Conservation (phyloP, 1,140 invertebrate species). For the Bombus balteatus region DNA sequence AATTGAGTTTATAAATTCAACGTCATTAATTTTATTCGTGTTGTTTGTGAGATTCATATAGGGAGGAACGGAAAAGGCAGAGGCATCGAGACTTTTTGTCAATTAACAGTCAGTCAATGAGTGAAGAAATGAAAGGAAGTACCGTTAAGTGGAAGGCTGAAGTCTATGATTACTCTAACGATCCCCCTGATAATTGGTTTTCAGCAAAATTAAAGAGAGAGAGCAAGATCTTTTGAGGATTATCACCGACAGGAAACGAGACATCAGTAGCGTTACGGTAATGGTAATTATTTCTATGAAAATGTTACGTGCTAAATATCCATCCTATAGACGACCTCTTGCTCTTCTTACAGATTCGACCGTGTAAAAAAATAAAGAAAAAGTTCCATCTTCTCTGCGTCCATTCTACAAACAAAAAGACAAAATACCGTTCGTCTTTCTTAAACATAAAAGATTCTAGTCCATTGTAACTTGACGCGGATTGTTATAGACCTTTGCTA, state of each 20-base stretch:
- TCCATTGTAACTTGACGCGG: neutral
- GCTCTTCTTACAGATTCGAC: neutral
- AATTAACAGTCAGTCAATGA: neutral
- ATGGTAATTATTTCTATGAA: neutral
- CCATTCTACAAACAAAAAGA: neutral
- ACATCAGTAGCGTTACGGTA: slow-evolving; percentile 9
- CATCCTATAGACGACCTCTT: neutral
- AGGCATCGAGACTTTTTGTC: neutral
- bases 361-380: neutral
- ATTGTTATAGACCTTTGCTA: neutral
- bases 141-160: neutral
- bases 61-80: too few species aligned
- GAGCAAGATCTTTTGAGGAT: neutral
- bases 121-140: neutral
- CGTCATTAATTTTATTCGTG: neutral
- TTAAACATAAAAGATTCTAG: neutral
- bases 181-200: neutral
- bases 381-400: neutral
- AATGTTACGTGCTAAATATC: neutral
- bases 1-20: too few species aligned
- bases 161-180: slow-evolving; percentile 11
- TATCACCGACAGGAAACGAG: neutral
- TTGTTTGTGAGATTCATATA: neutral
- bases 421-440: neutral
- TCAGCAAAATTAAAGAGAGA: neutral